phyloP scores from a whole-genome alignment of 1,140 invertebrate species.

The Tetragonula clypearis region DNA sequence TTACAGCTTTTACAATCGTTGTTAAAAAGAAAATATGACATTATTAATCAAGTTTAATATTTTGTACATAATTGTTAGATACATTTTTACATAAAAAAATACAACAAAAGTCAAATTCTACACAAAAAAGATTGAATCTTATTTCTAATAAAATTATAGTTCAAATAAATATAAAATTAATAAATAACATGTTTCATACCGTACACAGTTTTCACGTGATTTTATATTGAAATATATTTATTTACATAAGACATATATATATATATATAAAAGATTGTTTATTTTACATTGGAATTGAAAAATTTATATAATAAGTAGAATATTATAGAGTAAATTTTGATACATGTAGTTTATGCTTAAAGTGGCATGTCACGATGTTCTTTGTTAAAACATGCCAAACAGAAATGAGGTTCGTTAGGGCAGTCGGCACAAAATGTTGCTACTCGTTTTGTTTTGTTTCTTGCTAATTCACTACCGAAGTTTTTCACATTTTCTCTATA shows the following conservation, averaged over 20 bases:
- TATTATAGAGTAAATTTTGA: background rate
- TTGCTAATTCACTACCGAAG: background rate
- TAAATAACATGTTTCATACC: background rate
- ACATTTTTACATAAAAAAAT: constrained; percentile 5
- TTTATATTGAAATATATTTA: background rate
- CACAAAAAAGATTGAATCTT: background rate
- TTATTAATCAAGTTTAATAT: background rate
- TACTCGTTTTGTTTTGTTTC: background rate
- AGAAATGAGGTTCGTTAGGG: background rate
- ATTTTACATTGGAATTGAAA: background rate
- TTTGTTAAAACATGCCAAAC: background rate
- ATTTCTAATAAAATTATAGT: background rate
- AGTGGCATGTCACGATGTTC: background rate
- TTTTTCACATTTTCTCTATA: background rate
- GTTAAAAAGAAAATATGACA: background rate
- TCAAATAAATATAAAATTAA: background rate
- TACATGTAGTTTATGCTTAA: background rate
- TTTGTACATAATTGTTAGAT: constrained; percentile 6
- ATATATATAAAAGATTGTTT: no score
- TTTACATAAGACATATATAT: background rate
- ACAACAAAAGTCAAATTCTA: background rate
- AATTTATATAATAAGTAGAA: background rate
- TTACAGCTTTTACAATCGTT: background rate
- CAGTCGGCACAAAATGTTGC: background rate
- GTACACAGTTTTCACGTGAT: background rate